Base-by-base conservation (phyloP, 92 coral and sea anemone genomes). In the Palythoa caribaeorum region DNA sequence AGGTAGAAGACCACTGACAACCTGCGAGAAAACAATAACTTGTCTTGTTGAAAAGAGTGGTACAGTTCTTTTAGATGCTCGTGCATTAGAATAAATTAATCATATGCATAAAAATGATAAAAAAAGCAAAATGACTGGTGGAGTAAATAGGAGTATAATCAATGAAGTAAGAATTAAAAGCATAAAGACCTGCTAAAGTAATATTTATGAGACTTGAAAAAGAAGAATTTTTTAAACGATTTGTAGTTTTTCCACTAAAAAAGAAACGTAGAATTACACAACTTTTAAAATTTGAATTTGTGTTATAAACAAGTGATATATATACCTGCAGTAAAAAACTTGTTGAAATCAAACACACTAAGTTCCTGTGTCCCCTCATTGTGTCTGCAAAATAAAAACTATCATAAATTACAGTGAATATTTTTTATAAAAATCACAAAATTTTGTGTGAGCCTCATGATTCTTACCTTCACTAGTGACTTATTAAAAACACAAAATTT, bases 1-100 rank as follows among this genome's bases (percentile, higher is more conserved):
- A 21, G 92, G 84, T 13, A 91, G 40, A 52, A 60, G 77, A 14
- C 90, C 88, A 39, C 76, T 80, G 40, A 40, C 55, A 54, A 89
- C 74, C 94, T 92, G 83, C 13, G 21, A 53, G 68, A 83, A 65
- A 38, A 28, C 28, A 28, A 28, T 28, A 28, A 28, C 28, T 28
- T 6, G 5, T 5, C 44, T 19, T 15, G 52, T 16, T 78, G 40
- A 48, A 55, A 53, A 62, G 5, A 19, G n/a, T 3, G 16, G 3
- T 55, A 10, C 0, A 55, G 17, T 55, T 15, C 2, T 55, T 55
- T 55, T 1, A 55, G 0, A 55, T 10, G 62, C 17, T 55, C 6
- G 47, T 40, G 3, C 6, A 40, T 5, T 40, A 40, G 47, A 40
- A 40, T 0, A 40, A 40, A 40, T 40, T 0, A 28, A 28, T 28